These are phyloP conservation scores for Drosophila mulleri DNA, from an alignment of 2,888 invertebrate genomes.

Conservation along the genomic window DNA sequence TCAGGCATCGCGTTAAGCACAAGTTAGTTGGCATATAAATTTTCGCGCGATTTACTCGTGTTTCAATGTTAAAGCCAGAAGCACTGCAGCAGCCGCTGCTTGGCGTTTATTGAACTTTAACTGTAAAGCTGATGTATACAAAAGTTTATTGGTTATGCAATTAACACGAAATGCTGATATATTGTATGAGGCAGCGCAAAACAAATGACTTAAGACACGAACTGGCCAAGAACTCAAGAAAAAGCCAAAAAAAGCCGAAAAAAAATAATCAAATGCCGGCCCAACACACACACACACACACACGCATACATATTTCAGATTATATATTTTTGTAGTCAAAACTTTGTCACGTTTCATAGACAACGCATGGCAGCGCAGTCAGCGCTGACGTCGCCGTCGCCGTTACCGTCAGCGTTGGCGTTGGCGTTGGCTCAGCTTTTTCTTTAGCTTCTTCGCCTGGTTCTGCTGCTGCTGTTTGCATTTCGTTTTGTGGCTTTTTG, in stretches of 20 bases:
- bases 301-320: slow-evolving; percentile 18
- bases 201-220: slow-evolving; percentile 78
- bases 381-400: slow-evolving; percentile 8
- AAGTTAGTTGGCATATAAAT: slow-evolving; percentile 52
- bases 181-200: slow-evolving; percentile 36
- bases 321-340: slow-evolving; percentile 41
- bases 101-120: slow-evolving; percentile 76
- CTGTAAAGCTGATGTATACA: slow-evolving; percentile 48
- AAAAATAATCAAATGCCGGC: slow-evolving; percentile 41
- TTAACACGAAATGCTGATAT: slow-evolving; percentile 66
- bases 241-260: slow-evolving; percentile 17
- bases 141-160: slow-evolving; percentile 72
- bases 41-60: slow-evolving; percentile 56
- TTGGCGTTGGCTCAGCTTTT: slow-evolving; percentile 37
- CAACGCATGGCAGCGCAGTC: slow-evolving; percentile 41
- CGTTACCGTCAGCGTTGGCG: background rate
- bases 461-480: slow-evolving; percentile 67
- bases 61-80: slow-evolving; percentile 51
- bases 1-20: slow-evolving; percentile 39
- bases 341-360: slow-evolving; percentile 76
- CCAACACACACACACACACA: slow-evolving; percentile 32
- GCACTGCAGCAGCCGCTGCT: slow-evolving; percentile 38
- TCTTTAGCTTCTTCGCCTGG: slow-evolving; percentile 37
- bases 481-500: slow-evolving; percentile 78
- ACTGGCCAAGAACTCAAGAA: slow-evolving; percentile 52